Percentiles rank a stretch among this genome's conserved stretches.
Conservation (phyloP, 2,888 invertebrate species). For the Blastobasis adustella region DNA sequence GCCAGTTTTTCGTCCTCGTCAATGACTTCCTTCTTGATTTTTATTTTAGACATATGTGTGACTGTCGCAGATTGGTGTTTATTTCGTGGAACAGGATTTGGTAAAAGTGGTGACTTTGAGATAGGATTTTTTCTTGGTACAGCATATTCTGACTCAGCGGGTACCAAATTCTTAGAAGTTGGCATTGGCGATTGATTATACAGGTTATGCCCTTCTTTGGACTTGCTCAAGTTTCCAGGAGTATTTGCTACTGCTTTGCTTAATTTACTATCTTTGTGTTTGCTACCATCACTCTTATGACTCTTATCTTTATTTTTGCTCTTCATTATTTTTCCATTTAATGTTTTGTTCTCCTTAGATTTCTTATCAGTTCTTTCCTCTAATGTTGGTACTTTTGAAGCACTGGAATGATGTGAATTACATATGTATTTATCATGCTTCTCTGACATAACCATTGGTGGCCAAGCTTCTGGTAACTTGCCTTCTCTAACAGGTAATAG, state of each 20-base stretch:
- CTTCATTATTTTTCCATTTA: slow-evolving; percentile 71
- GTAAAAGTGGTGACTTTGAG: slow-evolving; percentile 61
- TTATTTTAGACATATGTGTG: slow-evolving; percentile 47
- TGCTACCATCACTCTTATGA: slow-evolving; percentile 70
- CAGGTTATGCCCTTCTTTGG: slow-evolving; percentile 53
- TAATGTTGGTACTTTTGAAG: slow-evolving; percentile 51
- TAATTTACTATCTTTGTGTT: slow-evolving; percentile 67
- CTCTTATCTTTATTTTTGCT: slow-evolving; percentile 70
- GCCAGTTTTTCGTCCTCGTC: slow-evolving; percentile 77
- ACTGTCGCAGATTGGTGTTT: slow-evolving; percentile 40
- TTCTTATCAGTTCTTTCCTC: slow-evolving; percentile 63
- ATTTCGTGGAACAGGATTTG: slow-evolving; percentile 49
- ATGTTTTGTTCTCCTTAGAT: slow-evolving; percentile 67
- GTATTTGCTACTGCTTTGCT: slow-evolving; percentile 23
- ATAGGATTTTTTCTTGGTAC: slow-evolving; percentile 68
- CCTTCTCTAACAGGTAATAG: slow-evolving; percentile 93
- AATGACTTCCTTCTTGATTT: slow-evolving; percentile 68
- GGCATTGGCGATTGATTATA: slow-evolving; percentile 59
- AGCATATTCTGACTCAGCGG: slow-evolving; percentile 57
- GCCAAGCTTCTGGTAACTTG: slow-evolving; percentile 89
- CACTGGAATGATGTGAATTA: slow-evolving; percentile 65
- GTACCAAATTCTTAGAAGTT: slow-evolving; percentile 26
- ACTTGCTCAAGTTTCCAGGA: slow-evolving; percentile 53
- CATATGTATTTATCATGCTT: slow-evolving; percentile 70
- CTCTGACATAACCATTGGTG: slow-evolving; percentile 77